Evolutionary conservation across 1,140 invertebrate genomes (phyloP).

Genomic region (Drosophila auraria): DNA sequence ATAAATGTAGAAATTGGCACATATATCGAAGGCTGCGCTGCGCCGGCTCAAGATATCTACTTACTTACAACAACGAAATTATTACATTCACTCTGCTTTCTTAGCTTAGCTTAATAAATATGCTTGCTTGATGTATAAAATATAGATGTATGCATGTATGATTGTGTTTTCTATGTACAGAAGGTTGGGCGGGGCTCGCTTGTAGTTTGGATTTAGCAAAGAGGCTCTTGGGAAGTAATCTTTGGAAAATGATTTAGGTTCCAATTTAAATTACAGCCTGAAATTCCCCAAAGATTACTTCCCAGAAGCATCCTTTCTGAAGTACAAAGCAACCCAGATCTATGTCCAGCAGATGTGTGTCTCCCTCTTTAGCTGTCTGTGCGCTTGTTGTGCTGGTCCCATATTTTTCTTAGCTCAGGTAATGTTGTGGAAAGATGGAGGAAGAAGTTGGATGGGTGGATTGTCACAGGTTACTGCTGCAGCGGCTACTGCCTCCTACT

Average conservation of each 20-base stretch:
- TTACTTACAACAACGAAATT: conserved; percentile 44
- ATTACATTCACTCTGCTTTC: conserved; percentile 36
- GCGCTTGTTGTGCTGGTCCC: conserved; percentile 68
- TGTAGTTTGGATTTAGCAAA: neutral
- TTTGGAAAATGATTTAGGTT: neutral
- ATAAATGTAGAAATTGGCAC: conserved; percentile 79
- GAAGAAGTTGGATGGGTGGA: neutral
- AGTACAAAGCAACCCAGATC: conserved; percentile 49
- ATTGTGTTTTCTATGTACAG: conserved; percentile 41
- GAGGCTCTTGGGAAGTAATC: neutral
- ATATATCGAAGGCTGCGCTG: conserved; percentile 79
- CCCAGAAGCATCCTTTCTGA: conserved; percentile 2
- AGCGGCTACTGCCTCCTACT: conserved; percentile 34
- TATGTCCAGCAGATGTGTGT: conserved; percentile 39
- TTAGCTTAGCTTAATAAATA: conserved; percentile 56
- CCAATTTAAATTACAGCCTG: neutral
- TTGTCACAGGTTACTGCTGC: conserved; percentile 47
- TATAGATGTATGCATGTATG: conserved; percentile 43
- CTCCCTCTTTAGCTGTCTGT: conserved; percentile 12
- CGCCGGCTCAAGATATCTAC: conserved; percentile 70
- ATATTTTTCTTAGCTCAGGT: conserved; percentile 62
- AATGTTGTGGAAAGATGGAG: conserved; percentile 38
- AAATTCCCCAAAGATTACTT: conserved; percentile 1
- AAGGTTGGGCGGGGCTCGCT: neutral
- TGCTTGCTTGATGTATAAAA: conserved; percentile 44